Evolutionary conservation across 2,113 vertebrate species (phyloP).

Genomic region (Onychostoma macrolepis): DNA sequence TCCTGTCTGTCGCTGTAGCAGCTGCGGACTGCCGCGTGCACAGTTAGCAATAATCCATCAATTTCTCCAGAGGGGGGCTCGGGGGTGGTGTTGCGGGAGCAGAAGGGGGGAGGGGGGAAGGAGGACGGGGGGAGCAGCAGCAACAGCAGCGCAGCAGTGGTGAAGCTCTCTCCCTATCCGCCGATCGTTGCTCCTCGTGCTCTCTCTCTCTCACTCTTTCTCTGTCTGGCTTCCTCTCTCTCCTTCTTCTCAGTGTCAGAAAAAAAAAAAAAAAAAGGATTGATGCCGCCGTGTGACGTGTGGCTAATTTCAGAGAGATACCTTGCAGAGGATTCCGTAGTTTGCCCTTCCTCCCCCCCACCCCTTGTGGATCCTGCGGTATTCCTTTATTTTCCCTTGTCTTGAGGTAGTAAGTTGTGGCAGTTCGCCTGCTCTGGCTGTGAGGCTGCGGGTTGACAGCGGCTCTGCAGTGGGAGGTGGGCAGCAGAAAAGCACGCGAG

Average conservation of each 20-base stretch:
- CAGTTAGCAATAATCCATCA: slow-evolving; percentile 85
- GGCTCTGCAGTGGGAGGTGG: slow-evolving; percentile 75
- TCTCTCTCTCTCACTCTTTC: slow-evolving; percentile 27
- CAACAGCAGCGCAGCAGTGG: slow-evolving; percentile 73
- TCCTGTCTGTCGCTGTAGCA: slow-evolving; percentile 82
- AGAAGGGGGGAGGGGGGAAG: slow-evolving; percentile 61
- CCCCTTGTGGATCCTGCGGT: slow-evolving; percentile 65
- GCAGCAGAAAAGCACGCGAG: slow-evolving; percentile 57
- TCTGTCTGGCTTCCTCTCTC: slow-evolving; percentile 35
- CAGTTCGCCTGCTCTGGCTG: slow-evolving; percentile 76
- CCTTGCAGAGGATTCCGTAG: slow-evolving; percentile 64
- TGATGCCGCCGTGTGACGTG: slow-evolving; percentile 58
- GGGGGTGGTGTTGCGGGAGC: slow-evolving; percentile 61
- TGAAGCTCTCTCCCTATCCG: slow-evolving; percentile 50
- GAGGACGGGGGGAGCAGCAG: slow-evolving; percentile 63
- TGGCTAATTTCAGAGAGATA: slow-evolving; percentile 59
- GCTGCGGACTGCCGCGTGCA: slow-evolving; percentile 82
- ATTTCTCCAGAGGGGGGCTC: slow-evolving; percentile 76
- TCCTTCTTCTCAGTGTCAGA: slow-evolving; percentile 40
- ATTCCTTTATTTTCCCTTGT: slow-evolving; percentile 68
- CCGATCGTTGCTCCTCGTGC: slow-evolving; percentile 23
- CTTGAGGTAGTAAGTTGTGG: slow-evolving; percentile 83
- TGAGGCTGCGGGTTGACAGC: slow-evolving; percentile 77
- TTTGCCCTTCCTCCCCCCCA: slow-evolving; percentile 57
- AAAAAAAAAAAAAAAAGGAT: slow-evolving; percentile 49